Evolutionary conservation across 2,888 invertebrate species (phyloP), one percentile per base, ranked within the genome.

Genomic region (Tipula vernalis): DNA sequence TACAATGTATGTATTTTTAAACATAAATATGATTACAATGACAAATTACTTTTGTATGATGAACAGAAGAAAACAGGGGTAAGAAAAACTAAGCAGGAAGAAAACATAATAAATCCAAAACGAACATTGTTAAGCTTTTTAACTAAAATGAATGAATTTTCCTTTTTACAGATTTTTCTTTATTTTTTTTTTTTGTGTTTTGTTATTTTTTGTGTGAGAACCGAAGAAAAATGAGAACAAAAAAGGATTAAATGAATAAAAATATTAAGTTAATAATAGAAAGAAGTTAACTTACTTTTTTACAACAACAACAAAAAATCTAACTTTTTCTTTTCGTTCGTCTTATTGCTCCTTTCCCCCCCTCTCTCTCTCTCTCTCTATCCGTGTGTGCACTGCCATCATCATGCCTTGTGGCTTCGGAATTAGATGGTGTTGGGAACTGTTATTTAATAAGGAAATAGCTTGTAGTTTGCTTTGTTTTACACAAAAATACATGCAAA

Each of bases 101-200:
- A 71, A 71, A 71, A 71, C 71, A 71, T 71, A 71, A 71, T 71
- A 71, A 71, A 71, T 71, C 71, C 71, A 71, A 71, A 71, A 71
- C 71, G 71, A 71, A 71, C 71, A 71, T 71, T 71, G 71, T 28
- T 71, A 71, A 71, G 71, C 71, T 71, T 71, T 71, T 71, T 71
- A 71, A 71, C 71, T 71, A 71, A 71, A 71, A 71, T 71, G 71
- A 71, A 71, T 71, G 71, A 71, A 71, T 71, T 71, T 71, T 71
- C 71, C 71, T 71, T 71, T 71, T 71, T 71, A 28, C 71, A 71
- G 71, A 71, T 71, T 71, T 51, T 71, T 28, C 71, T 71, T 71
- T 28, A 71, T 2, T 28, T 28, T 28, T 28, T 28, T 28, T 28
- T 28, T 28, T 0, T 28, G 28, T 28, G 0, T 28, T 28, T 28